Conservation (phyloP, 2,797 vertebrate genomes). For the Eulemur mongoz region DNA sequence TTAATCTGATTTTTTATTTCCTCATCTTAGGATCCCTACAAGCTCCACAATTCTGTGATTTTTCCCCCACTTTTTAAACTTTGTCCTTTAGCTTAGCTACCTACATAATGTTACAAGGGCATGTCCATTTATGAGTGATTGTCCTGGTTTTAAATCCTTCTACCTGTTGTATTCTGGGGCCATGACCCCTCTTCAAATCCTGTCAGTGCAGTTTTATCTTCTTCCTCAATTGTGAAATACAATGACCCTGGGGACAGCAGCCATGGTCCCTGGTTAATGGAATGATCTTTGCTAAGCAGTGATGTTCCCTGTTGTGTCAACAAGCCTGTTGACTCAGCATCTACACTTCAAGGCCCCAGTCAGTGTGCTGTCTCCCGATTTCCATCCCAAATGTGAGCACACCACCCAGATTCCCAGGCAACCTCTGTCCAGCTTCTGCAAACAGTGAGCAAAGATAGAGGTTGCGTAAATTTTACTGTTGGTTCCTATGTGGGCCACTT, state of each 20-base stretch:
- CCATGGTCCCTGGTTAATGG: neutral
- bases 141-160: neutral
- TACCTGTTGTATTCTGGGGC: neutral
- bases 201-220: neutral
- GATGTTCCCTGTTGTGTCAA: neutral
- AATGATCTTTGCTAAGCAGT: neutral
- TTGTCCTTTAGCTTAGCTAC: neutral
- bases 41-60: neutral
- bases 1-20: neutral
- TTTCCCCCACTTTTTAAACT: neutral
- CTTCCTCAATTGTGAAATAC: neutral
- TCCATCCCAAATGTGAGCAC: neutral
- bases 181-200: neutral
- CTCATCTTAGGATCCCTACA: neutral
- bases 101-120: neutral
- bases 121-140: neutral
- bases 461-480: neutral
- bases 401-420: neutral
- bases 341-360: neutral
- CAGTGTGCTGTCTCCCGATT: neutral
- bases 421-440: neutral
- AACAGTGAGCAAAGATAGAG: neutral
- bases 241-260: neutral
- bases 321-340: neutral
- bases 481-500: neutral